These are phyloP conservation scores for Vanacampus margaritifer DNA, from an alignment of 2,113 vertebrate genomes.

Conservation along the genomic window DNA sequence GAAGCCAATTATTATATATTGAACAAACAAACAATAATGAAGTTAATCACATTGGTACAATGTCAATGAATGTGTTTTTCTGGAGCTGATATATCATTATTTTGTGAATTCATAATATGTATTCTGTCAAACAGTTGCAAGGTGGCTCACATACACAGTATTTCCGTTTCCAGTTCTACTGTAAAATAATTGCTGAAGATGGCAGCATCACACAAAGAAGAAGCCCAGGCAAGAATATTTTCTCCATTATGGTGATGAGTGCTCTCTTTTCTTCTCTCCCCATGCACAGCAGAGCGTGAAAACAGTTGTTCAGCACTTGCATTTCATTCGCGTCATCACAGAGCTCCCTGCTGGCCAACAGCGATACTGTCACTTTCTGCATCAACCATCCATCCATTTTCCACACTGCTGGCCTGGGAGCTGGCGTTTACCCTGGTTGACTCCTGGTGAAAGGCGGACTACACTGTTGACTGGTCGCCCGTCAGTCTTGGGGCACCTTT, in stretches of 20 bases:
- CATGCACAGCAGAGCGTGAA: not conserved
- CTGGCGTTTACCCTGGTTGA: too few relatives aligned
- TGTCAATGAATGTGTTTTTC: not conserved
- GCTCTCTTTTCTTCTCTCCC: not conserved
- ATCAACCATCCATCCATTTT: not conserved
- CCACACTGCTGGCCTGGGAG: not conserved
- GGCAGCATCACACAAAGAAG: not conserved
- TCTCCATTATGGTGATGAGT: not conserved
- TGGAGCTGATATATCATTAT: not conserved
- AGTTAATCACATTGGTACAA: not conserved
- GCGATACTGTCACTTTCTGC: not conserved
- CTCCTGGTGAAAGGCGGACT: too few relatives aligned
- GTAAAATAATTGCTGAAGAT: not conserved
- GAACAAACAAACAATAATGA: not conserved
- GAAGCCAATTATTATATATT: not conserved
- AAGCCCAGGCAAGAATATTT: not conserved
- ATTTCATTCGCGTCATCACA: conserved; percentile 14
- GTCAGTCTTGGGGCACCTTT: too few relatives aligned
- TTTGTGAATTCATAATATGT: not conserved
- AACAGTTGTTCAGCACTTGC: not conserved
- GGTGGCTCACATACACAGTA: not conserved
- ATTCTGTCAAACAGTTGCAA: not conserved
- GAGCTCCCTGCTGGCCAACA: conserved; percentile 30
- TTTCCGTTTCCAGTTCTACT: not conserved
- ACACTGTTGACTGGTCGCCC: not conserved